Evolutionary conservation across 2,113 vertebrate genomes (phyloP), one percentile per base, ranked within the genome.

Genomic region (Peromyscus polionotus): DNA sequence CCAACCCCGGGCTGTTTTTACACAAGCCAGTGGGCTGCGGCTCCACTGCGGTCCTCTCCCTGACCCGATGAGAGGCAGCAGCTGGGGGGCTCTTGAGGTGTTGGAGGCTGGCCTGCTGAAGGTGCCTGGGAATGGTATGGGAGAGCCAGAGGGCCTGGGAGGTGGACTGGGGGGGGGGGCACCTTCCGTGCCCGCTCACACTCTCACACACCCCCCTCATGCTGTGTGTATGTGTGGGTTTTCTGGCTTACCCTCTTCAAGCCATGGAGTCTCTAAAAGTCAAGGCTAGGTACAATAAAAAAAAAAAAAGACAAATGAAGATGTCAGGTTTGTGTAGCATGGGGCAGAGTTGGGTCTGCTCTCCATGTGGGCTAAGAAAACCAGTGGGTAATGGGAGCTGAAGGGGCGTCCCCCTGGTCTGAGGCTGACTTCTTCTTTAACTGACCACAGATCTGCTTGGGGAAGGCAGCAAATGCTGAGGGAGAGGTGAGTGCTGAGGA

Each of bases 1-100:
- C 95, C 97, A 95, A 98, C 98, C 97, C 97, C n/a, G 75, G 76
- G 97, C 98, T 97, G 98, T 98, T 99, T 99, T 99, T 99, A 99
- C 98, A 99, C 79, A 42, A 63, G 63, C 31, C 39, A 45, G 28
- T 4, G 51, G 1, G 39, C n/a, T 36, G 98, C 98, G 73, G 97
- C 98, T 97, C 97, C 97, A 95, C 97, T 94, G 98, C 97, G 98
- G 39, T 98, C 98, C 98, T 98, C 98, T 99, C 98, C 98, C 84
- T 96, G 98, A 98, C 98, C 63, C 96, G 98, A 98, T 98, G 98
- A 98, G 98, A 98, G 97, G 98, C 97, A 95, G 98, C 98, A 57
- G 96, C 98, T 98, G 98, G 98, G 98, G 98, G 98, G 98, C 98
- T 63, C 96, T 98, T 98, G 97, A 98, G 97, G 98, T 98, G 97